Conservation (phyloP, 2,797 vertebrate genomes). For the Malacoraja senta region DNA sequence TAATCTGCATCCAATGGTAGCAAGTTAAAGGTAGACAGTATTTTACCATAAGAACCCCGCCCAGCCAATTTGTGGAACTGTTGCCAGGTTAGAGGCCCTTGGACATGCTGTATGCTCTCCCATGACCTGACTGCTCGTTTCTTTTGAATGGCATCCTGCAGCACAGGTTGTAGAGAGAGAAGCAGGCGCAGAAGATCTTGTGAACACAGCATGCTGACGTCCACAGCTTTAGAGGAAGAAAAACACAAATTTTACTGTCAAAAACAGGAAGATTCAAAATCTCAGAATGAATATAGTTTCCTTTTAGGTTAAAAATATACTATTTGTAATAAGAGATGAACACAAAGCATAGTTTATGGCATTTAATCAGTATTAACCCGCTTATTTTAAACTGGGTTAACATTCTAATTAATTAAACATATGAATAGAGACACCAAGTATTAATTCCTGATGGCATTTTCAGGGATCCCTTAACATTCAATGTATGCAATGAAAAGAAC, state of each 20-base stretch:
- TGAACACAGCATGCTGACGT: constrained; percentile 87
- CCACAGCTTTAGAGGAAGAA: constrained; percentile 60
- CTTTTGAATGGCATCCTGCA: constrained; percentile 97
- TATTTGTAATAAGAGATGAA: not conserved
- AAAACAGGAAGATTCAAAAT: not conserved
- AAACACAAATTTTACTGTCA: not conserved
- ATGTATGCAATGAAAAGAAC: not conserved
- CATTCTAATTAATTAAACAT: not conserved
- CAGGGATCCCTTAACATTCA: not conserved
- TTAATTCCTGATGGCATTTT: not conserved
- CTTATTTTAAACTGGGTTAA: not conserved
- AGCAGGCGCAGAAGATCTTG: constrained; percentile 95
- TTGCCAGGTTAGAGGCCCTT: constrained; percentile 97
- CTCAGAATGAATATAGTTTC: not conserved
- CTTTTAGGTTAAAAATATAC: not conserved
- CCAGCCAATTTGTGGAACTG: constrained; percentile 99
- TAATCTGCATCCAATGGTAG: not conserved
- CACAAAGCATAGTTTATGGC: not conserved
- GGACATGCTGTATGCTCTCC: constrained; percentile 67
- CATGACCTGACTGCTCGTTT: constrained; percentile 92
- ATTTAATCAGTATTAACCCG: not conserved
- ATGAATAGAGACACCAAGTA: not conserved
- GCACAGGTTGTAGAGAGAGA: constrained; percentile 88
- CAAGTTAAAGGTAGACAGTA: not conserved
- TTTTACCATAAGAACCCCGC: constrained; percentile 91